Conservation (phyloP, 2,888 invertebrate genomes). For the Lasioglossum pauxillum region DNA sequence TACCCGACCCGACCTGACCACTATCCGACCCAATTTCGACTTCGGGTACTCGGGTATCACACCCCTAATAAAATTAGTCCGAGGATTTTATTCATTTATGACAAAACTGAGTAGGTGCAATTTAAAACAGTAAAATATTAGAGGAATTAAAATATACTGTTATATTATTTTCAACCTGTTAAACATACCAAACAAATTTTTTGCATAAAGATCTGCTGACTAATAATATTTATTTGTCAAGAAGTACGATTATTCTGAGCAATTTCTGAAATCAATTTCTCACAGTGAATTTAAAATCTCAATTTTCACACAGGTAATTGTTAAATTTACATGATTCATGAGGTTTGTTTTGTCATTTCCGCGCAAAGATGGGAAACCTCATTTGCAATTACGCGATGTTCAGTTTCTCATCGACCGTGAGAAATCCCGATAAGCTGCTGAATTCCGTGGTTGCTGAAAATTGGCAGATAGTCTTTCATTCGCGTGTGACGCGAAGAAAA, state of each 20-base stretch:
- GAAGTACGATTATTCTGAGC: not conserved
- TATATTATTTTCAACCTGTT: too few relatives aligned
- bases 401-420: not conserved
- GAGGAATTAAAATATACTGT: too few relatives aligned
- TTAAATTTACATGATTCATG: not conserved
- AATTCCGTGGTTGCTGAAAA: slow-evolving; percentile 17
- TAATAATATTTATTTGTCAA: not conserved
- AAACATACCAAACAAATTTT: too few relatives aligned
- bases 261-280: not conserved
- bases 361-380: not conserved
- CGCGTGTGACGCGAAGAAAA: slow-evolving; percentile 19
- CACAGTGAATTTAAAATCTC: not conserved
- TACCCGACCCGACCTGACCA: too few relatives aligned
- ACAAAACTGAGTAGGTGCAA: too few relatives aligned
- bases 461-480: slow-evolving; percentile 49
- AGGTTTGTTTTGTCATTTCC: not conserved
- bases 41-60: too few relatives aligned
- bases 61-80: too few relatives aligned
- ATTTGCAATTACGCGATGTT: not conserved
- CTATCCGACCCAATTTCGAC: too few relatives aligned
- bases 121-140: too few relatives aligned
- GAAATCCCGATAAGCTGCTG: not conserved
- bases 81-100: too few relatives aligned
- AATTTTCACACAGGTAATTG: not conserved
- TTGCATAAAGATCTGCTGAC: too few relatives aligned